Evolutionary conservation across 2,113 vertebrate species (phyloP).

Genomic region (Dromaius novaehollandiae): DNA sequence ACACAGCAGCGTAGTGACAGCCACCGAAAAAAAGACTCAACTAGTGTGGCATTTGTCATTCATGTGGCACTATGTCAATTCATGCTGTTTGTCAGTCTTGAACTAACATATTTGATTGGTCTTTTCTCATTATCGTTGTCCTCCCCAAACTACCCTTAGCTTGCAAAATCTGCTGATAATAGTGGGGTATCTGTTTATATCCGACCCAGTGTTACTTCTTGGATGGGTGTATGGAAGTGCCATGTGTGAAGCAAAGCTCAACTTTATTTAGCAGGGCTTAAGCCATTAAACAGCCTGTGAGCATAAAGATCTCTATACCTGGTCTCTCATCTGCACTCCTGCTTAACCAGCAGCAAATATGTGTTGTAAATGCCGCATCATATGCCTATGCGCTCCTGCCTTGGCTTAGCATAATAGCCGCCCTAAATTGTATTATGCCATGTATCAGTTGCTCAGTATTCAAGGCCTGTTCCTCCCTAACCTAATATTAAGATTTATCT

Average conservation of each 20-base stretch:
- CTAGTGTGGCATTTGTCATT: neutral
- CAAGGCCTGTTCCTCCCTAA: constrained; percentile 57
- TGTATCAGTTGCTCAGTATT: constrained; percentile 61
- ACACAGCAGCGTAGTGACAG: neutral
- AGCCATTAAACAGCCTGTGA: neutral
- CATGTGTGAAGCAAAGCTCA: neutral
- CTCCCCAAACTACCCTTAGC: neutral
- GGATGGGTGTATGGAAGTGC: accelerated
- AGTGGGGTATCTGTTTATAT: neutral
- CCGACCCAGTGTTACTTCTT: neutral
- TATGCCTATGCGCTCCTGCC: constrained; percentile 17
- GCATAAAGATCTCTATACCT: neutral
- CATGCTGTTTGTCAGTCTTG: neutral
- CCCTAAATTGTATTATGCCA: constrained; percentile 57
- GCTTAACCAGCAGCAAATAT: constrained; percentile 14
- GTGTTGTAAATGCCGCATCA: constrained; percentile 2
- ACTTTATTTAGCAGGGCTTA: neutral
- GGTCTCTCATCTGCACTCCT: constrained; percentile 5
- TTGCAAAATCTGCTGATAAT: neutral
- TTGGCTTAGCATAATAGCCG: constrained; percentile 42
- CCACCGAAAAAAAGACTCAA: neutral
- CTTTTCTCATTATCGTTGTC: neutral
- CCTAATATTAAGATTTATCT: constrained; percentile 71
- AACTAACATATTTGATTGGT: constrained; percentile 2
- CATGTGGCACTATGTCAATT: neutral